Base-by-base conservation (phyloP, 1,140 invertebrate genomes). In the Caenorhabditis tropicalis region DNA sequence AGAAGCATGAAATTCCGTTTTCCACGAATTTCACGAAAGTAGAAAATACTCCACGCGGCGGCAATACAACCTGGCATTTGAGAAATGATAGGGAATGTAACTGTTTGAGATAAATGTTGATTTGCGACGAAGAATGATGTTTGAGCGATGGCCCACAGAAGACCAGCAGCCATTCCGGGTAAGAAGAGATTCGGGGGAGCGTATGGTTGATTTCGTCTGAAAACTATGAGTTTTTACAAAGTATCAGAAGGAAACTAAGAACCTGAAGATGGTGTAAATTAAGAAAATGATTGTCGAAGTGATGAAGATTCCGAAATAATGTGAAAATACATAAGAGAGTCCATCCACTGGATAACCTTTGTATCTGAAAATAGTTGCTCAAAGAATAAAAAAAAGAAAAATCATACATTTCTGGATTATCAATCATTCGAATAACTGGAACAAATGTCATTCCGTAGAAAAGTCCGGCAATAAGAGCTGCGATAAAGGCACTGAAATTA, bases 311-410 rank as follows among this genome's bases (percentile, higher is more conserved):
- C 92, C 92, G 86, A 88, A 89, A 85, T 91, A 93, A 65, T 92
- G 91, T 16, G 92, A 89, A 89, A 93, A 92, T 5, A 92, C 91
- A 86, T 92, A 92, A 82, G 92, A 91, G 27, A 93, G 81, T 74
- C 87, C 60, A 31, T 74, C 81, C 24, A 27, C 16, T 31, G 60
- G 84, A 29, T 27, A 56, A 33, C 79, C 33, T 15, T 10, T 12
- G 19, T 58, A 60, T 1, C 48, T 82, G 51, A 29, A 53, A 82
- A 1, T 56, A n/a, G 39, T 29, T 58, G 3, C 2, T 29, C 1
- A 39, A 5, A 9, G 2, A 79, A 48, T 51, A 12, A 6, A 19
- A 70, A 1, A 12, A 24, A 24, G 39, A 29, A 79, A 49, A 56
- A 83, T 84, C 33, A 82, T n/a, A n/a, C 51, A 33, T 83, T 12